Base-by-base conservation (phyloP, 64 coral and sea anemone species). In the Montipora efflorescens region DNA sequence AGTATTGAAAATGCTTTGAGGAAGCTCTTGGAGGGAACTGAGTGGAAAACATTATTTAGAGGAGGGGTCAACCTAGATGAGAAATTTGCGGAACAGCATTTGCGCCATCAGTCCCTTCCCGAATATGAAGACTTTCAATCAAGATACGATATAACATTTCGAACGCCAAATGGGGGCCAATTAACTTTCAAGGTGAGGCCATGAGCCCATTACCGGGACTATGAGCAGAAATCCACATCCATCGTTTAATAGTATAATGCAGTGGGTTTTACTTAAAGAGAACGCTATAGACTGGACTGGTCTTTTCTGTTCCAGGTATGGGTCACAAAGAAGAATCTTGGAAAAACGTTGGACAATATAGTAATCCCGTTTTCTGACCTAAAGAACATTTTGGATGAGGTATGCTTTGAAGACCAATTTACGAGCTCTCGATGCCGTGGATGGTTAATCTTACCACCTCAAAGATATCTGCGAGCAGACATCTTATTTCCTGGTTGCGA, bases 401-500 rank as follows among this genome's bases (percentile, higher is more conserved):
- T 82, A 6, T 23, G 36, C 57, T 82, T 82, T 45, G 22, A 82
- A 45, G 57, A 64, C 8, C 52, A 64, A 43, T 3, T 21, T 0
- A 82, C 79, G 36, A 20, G 53, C 2, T 82, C 20, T 7, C 20
- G 53, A 3, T 82, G 79, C 22, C 52, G 53, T 36, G 80, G 80
- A 62, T 82, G 80, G 80, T 55, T 66, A 5, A 22, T 64, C 15
- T 55, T 82, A 16, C 80, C 80, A 62, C 45, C 52, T 16, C 21
- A 23, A 82, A 62, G 23, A 44, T 82, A 62, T 82, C 11, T 82
- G 25, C 80, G 43, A 3, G 80, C 58, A 13, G 57, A 66, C 11
- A 82, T 82, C 59, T 64, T 82, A 23, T 82, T 82, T 82, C 80
- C 80, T 18, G 57, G 80, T 5, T 82, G 80, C 28, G 80, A 82